phyloP scores from a whole-genome alignment of 2,888 invertebrate genomes.

The Cheilosia urbana region DNA sequence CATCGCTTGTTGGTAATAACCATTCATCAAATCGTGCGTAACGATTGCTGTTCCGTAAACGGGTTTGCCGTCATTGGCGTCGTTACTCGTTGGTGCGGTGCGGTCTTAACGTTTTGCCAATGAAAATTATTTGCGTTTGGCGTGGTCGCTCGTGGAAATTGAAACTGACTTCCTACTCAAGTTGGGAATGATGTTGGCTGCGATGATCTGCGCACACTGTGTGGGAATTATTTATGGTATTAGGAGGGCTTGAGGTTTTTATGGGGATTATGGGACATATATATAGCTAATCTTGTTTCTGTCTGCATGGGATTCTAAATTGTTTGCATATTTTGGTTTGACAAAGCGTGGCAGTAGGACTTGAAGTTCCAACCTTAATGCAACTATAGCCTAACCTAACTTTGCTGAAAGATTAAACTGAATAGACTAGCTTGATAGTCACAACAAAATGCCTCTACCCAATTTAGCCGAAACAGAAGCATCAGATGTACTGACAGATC shows the following conservation, averaged over 20 bases:
- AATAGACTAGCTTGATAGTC: too few species aligned
- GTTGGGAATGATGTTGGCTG: slow-evolving; percentile 6
- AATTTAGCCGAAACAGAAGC: too few species aligned
- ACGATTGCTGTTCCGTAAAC: slow-evolving; percentile 46
- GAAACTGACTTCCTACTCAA: slow-evolving; percentile 46
- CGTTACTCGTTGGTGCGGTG: slow-evolving; percentile 5
- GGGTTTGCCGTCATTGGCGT: slow-evolving; percentile 27
- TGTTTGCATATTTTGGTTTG: neutral
- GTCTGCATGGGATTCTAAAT: neutral
- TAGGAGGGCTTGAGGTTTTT: slow-evolving; percentile 22
- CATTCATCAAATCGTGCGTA: slow-evolving; percentile 59
- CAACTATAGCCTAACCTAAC: too few species aligned
- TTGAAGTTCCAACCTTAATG: too few species aligned
- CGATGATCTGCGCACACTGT: slow-evolving; percentile 13
- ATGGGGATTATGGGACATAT: neutral
- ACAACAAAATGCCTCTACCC: too few species aligned
- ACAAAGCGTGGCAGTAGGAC: neutral
- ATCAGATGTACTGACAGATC: too few species aligned
- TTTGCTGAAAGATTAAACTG: too few species aligned
- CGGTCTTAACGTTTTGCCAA: slow-evolving; percentile 1
- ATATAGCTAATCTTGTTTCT: neutral
- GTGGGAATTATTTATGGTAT: slow-evolving; percentile 48
- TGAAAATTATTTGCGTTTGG: slow-evolving; percentile 1
- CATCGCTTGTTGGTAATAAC: slow-evolving; percentile 47
- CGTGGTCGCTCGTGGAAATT: slow-evolving; percentile 15